Evolutionary conservation across 2,797 vertebrate species (phyloP), one percentile per base, ranked within the genome.

Genomic region (Mionectes olivaceus): DNA sequence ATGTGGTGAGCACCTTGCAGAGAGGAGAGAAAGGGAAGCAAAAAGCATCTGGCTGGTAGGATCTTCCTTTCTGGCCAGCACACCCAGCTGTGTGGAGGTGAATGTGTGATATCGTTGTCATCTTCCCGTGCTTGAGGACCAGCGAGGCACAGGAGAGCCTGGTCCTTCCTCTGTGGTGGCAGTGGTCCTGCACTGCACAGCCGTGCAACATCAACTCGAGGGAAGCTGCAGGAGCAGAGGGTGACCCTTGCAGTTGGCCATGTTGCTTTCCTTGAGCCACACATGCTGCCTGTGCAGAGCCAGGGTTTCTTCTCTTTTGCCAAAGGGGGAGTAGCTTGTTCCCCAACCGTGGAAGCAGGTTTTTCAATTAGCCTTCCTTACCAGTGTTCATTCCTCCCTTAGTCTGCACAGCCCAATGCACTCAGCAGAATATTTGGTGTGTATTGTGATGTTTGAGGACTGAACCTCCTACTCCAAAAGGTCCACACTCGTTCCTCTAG

Each of bases 141-240:
- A 30, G 4, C 1, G 33, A 52, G 35, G 50, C 41, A 24, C 35
- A 17, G 63, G 11, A 69, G 50, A 56, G 46, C 30, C 49, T 3
- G 17, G 44, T 55, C 41, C 11, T 11, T 68, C 1, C 11, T 28
- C 19, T 4, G 16, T 5, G 30, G 16, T 43, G n/a, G 17, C 53
- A 21, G 8, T 3, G 35, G 11, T 69, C 33, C 69, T 19, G 52
- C 30, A 2, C 0, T 5, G 50, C 53, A 37, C 25, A 11, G 44
- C 19, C 7, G 0, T 0, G 8, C 22, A 59, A 32, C 44, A 13
- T 37, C 52, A 27, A 57, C 49, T 50, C 0, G 0, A 24, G 24
- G 39, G 13, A 21, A 71, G 73, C 50, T 60, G 46, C 25, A 9
- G 44, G 35, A 49, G 32, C 1, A 3, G 16, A 46, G 28, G 11